Conservation (phyloP, 2,888 invertebrate species). For the Acheta domesticus region DNA sequence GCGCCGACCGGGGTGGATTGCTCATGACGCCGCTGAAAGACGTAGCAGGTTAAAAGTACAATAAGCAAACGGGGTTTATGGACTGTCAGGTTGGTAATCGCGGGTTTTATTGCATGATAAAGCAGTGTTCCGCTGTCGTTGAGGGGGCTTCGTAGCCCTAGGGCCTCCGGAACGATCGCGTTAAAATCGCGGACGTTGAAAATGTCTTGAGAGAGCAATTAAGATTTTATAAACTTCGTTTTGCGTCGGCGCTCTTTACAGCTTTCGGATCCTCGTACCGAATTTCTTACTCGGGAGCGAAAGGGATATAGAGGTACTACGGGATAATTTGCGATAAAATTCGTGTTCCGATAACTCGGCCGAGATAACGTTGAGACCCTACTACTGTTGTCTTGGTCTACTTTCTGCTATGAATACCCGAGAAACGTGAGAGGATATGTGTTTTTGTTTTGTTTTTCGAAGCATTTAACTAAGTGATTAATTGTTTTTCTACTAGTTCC, state of each 20-base stretch:
- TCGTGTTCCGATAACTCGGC: not conserved
- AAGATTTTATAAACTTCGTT: slow-evolving; percentile 18
- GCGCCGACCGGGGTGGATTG: not conserved
- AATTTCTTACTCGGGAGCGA: not conserved
- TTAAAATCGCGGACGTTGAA: not conserved
- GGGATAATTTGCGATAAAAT: not conserved
- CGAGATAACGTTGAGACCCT: too few species aligned
- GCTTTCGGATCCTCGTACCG: not conserved
- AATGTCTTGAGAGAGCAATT: slow-evolving; percentile 18
- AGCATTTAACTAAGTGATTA: too few species aligned
- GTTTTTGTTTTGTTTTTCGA: too few species aligned
- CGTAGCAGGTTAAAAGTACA: slow-evolving; percentile 18
- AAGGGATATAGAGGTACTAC: not conserved
- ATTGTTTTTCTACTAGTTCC: too few species aligned
- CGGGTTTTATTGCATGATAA: slow-evolving; percentile 10
- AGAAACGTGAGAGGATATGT: too few species aligned
- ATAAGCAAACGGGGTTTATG: slow-evolving; percentile 18
- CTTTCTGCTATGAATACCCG: too few species aligned
- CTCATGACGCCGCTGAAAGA: slow-evolving; percentile 1
- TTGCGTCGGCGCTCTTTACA: not conserved
- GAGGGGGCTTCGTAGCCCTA: not conserved
- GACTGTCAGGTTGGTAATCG: slow-evolving; percentile 18
- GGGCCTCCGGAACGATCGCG: slow-evolving; percentile 7
- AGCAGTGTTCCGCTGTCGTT: not conserved
- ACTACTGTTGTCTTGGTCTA: too few species aligned